Evolutionary conservation across 2,113 vertebrate species (phyloP).

Genomic region (Amblyornis subalaris): DNA sequence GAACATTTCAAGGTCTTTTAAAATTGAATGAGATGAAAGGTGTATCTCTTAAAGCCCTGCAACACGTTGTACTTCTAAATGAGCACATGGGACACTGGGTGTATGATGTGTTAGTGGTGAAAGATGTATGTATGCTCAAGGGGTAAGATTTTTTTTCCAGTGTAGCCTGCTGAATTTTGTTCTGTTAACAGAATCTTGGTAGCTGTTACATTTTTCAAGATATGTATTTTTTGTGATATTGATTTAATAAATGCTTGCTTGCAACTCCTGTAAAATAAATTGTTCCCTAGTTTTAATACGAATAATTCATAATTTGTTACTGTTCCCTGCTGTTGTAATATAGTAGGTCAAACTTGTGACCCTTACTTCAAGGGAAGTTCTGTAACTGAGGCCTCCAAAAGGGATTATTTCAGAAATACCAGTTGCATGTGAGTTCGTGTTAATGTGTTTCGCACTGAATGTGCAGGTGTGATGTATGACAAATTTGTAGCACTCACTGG

Average conservation of each 20-base stretch:
- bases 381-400: neutral
- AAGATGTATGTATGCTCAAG: neutral
- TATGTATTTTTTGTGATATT: neutral
- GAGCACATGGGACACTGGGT: neutral
- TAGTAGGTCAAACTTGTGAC: neutral
- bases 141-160: neutral
- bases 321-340: neutral
- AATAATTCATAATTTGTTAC: neutral
- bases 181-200: neutral
- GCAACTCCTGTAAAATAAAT: neutral
- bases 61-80: neutral
- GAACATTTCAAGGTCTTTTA: neutral
- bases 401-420: neutral
- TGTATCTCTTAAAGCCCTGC: neutral
- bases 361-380: neutral
- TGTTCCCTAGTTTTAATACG: neutral
- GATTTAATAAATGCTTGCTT: neutral
- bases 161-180: neutral
- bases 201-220: neutral
- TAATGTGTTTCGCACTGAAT: neutral
- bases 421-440: neutral
- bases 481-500: neutral
- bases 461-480: neutral
- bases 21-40: neutral
- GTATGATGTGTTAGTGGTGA: neutral